Conservation (phyloP, 2,797 vertebrate species). For the Novumbra hubbsi region DNA sequence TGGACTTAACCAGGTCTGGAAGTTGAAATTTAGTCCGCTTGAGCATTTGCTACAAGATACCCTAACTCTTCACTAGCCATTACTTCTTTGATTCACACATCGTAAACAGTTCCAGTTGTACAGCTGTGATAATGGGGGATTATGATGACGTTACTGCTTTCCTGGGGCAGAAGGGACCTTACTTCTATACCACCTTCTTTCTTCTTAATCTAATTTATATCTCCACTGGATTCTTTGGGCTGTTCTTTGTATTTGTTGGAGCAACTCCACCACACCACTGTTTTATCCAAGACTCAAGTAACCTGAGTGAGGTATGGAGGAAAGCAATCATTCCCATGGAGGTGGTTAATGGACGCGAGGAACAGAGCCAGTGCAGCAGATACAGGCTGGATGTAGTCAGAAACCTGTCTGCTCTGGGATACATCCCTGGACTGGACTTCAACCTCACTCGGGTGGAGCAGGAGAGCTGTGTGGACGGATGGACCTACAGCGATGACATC, state of each 20-base stretch:
- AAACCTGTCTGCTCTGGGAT: constrained; percentile 77
- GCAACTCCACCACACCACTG: constrained; percentile 82
- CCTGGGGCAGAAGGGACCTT: constrained; percentile 81
- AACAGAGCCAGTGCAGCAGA: constrained; percentile 74
- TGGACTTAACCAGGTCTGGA: constrained; percentile 10
- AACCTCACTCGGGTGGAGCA: constrained; percentile 73
- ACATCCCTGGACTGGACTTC: constrained; percentile 71
- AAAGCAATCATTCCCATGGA: constrained; percentile 77
- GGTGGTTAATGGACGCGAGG: constrained; percentile 55
- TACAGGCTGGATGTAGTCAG: constrained; percentile 73
- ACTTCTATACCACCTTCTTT: constrained; percentile 82
- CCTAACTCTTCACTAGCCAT: constrained; percentile 1
- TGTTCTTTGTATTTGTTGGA: constrained; percentile 82
- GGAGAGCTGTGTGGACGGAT: constrained; percentile 81
- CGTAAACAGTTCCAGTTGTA: neutral
- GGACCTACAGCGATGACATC: constrained; percentile 76
- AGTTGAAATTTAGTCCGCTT: constrained; percentile 43
- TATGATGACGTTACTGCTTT: constrained; percentile 81
- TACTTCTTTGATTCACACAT: neutral
- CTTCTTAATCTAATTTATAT: constrained; percentile 84
- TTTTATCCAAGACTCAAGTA: constrained; percentile 69
- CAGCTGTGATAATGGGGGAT: constrained; percentile 70
- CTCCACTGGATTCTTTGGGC: constrained; percentile 84
- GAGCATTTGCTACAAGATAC: neutral
- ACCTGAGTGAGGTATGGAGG: constrained; percentile 82